These are phyloP conservation scores for Apistogramma diplotaenia DNA, from an alignment of 2,113 vertebrate species.

Conservation along the genomic window DNA sequence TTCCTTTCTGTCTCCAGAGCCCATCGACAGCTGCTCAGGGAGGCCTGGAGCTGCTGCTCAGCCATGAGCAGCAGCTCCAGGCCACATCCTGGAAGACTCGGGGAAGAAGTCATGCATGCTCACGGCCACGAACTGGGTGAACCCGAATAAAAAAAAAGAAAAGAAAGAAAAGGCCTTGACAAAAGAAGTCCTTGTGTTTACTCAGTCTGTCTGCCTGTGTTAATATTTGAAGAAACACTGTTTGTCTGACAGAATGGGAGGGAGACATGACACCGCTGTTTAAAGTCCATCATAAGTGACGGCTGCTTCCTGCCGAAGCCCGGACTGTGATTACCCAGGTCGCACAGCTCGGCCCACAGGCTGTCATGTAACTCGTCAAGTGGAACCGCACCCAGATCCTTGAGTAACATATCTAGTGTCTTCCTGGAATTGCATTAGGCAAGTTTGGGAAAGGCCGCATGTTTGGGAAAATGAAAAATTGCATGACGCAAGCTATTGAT, in stretches of 20 bases:
- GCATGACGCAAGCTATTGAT: background rate
- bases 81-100: constrained; percentile 53
- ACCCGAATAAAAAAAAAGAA: background rate
- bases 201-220: constrained; percentile 60
- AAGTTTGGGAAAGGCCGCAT: constrained; percentile 1
- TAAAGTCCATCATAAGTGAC: constrained; percentile 40
- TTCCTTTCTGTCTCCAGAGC: constrained; percentile 46
- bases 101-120: constrained; percentile 1
- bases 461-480: background rate
- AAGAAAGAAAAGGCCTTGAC: constrained; percentile 29
- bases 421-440: constrained; percentile 22
- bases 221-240: constrained; percentile 60
- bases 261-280: constrained; percentile 25
- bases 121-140: constrained; percentile 3
- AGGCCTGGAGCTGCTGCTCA: constrained; percentile 58
- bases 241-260: background rate
- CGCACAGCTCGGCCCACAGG: constrained; percentile 11
- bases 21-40: constrained; percentile 68
- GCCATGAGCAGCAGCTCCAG: constrained; percentile 23
- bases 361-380: constrained; percentile 8
- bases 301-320: constrained; percentile 35
- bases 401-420: constrained; percentile 12
- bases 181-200: constrained; percentile 56
- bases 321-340: constrained; percentile 29
- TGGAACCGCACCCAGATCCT: constrained; percentile 28